Evolutionary conservation across 2,113 vertebrate genomes (phyloP), one percentile per base, ranked within the genome.

Genomic region (Oryzias celebensis): DNA sequence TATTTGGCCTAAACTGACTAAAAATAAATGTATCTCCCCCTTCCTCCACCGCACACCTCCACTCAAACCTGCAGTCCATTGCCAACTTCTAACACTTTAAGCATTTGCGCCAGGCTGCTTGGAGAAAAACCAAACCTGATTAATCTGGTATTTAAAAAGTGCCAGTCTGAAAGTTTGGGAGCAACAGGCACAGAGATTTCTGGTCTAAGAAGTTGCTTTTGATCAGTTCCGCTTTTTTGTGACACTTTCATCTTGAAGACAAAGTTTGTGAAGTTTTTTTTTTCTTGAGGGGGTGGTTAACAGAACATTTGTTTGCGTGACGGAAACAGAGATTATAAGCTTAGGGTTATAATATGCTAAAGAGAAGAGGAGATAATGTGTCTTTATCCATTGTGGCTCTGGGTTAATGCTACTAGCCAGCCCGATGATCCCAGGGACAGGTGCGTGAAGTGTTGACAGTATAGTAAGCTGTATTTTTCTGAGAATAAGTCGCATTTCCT

Each of bases 391-490:
- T 57, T 74, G 70, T 61, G 73, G 55, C 71, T 77, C 64, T 67
- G 57, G 77, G 85, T 87, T 87, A 89, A 89, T 87, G 67, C 78
- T 85, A 83, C 85, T 86, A 82, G 72, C 77, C 82, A 79, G 71
- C 57, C 66, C 84, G 75, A 73, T 72, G 65, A 79, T 71, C 65
- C 12, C 17, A 48, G 52, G 66, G 66, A 54, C 73, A 80, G 63
- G 76, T 77, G 71, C 73, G 67, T 66, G 54, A 10, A 36, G 31
- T 36, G 31, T 36, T 1, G 7, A 36, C 8, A 0, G 2, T 36
- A 12, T 3, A 36, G 26, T 28, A 28, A 10, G 12, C 36, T 36
- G 36, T 36, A 36, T 36, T 36, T 36, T 36, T 36, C 26, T 6
- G 26, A 28, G 26, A 0, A 28, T 28, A 28, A 28, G 5, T 28